Evolutionary conservation across 1,140 invertebrate species (phyloP).

Genomic region (Daktulosphaira vitifoliae): DNA sequence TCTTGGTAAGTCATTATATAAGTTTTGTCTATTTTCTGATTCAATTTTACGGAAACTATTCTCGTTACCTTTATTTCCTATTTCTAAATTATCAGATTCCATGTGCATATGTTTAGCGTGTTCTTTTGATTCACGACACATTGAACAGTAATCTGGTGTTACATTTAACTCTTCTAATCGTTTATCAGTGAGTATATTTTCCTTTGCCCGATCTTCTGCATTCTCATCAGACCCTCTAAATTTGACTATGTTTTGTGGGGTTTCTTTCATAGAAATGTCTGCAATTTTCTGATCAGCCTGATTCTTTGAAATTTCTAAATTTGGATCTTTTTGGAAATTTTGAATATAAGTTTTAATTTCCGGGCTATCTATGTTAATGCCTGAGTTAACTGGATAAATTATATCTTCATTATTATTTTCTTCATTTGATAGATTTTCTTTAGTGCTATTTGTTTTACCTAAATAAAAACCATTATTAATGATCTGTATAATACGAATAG

Average conservation of each 20-base stretch:
- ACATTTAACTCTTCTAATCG: too few relatives aligned
- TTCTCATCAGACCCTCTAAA: too few relatives aligned
- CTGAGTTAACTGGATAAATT: background rate
- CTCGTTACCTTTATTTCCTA: too few relatives aligned
- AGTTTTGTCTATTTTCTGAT: too few relatives aligned
- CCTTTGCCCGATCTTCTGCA: too few relatives aligned
- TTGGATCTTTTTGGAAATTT: background rate
- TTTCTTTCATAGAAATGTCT: background rate
- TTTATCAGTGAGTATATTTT: too few relatives aligned
- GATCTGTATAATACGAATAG: constrained; percentile 10
- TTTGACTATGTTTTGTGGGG: background rate
- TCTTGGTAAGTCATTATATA: too few relatives aligned
- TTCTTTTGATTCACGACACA: too few relatives aligned
- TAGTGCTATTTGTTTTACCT: background rate
- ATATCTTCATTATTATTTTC: background rate
- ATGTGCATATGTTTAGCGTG: too few relatives aligned
- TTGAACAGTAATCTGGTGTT: too few relatives aligned
- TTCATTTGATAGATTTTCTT: background rate
- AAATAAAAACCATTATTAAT: constrained; percentile 4
- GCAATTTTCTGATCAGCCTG: background rate
- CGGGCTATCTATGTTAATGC: background rate
- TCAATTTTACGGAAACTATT: too few relatives aligned
- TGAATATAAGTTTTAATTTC: background rate
- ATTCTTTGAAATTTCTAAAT: background rate
- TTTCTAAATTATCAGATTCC: too few relatives aligned